Evolutionary conservation across 2,888 invertebrate species (phyloP).

Genomic region (Cetonia aurata): DNA sequence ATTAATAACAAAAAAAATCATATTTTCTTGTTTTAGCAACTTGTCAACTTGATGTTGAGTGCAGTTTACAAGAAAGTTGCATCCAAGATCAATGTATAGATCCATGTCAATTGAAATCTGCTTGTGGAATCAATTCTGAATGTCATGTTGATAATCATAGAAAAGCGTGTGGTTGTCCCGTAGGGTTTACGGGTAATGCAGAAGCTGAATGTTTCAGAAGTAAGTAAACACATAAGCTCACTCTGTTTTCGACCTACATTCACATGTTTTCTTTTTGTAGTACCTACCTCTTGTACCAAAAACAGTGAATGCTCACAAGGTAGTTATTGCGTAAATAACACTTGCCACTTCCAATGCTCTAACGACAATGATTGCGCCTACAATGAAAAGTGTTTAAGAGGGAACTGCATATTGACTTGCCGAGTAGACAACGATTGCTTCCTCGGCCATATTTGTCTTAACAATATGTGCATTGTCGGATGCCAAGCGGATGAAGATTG

Average conservation of each 20-base stretch:
- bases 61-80: conserved; percentile 83
- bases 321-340: conserved; percentile 82
- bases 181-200: conserved; percentile 87
- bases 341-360: conserved; percentile 83
- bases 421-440: conserved; percentile 93
- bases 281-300: conserved; percentile 81
- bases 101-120: conserved; percentile 80
- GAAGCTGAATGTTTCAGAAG: conserved; percentile 87
- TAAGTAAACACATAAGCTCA: conserved; percentile 65
- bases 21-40: conserved; percentile 70
- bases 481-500: conserved; percentile 91
- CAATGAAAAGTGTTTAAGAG: conserved; percentile 89
- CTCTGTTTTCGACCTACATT: background rate
- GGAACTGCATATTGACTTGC: conserved; percentile 89
- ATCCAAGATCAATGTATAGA: conserved; percentile 84
- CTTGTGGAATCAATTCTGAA: conserved; percentile 87
- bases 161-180: conserved; percentile 86
- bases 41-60: conserved; percentile 84
- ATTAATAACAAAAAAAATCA: conserved; percentile 12
- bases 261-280: conserved; percentile 66
- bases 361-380: conserved; percentile 87
- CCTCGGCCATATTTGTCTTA: conserved; percentile 89
- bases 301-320: conserved; percentile 79
- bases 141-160: conserved; percentile 80
- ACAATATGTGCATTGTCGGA: conserved; percentile 87